These are phyloP conservation scores for Nesidiocoris tenuis DNA, from an alignment of 2,888 invertebrate genomes.

Conservation along the genomic window DNA sequence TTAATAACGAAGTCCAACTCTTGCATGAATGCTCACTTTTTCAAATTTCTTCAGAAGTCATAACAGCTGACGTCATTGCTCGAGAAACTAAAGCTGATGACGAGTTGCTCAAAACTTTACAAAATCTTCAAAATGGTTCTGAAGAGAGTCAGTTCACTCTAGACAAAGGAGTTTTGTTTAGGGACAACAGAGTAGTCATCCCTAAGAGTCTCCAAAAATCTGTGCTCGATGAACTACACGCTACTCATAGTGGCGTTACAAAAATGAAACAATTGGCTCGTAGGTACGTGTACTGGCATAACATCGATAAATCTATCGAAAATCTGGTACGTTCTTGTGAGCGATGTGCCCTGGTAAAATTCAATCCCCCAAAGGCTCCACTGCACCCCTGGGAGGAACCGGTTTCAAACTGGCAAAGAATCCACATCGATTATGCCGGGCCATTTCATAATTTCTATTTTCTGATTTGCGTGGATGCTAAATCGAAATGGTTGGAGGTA, in stretches of 20 bases:
- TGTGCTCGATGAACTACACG: neutral
- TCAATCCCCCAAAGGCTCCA: conserved; percentile 16
- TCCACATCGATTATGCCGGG: conserved; percentile 50
- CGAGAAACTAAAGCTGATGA: conserved; percentile 35
- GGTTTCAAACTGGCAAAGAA: conserved; percentile 48
- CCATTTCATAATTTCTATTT: conserved; percentile 34
- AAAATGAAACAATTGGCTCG: conserved; percentile 37
- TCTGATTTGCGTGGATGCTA: conserved; percentile 39
- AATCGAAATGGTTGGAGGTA: conserved; percentile 35
- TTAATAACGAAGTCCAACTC: conserved; percentile 10
- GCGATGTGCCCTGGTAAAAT: conserved; percentile 42
- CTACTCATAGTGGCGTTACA: neutral
- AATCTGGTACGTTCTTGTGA: conserved; percentile 47
- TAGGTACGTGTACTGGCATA: conserved; percentile 49
- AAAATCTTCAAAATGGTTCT: neutral
- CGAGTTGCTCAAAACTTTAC: conserved; percentile 8
- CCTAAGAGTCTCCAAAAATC: neutral
- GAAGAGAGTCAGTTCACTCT: neutral
- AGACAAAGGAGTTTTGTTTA: conserved; percentile 37
- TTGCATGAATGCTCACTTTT: neutral
- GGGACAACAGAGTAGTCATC: conserved; percentile 34
- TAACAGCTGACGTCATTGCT: conserved; percentile 12
- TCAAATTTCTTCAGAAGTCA: neutral
- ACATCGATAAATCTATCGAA: conserved; percentile 47
- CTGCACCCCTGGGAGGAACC: conserved; percentile 50